Evolutionary conservation across 2,113 vertebrate genomes (phyloP).

Genomic region (Rhadina sibilatrix): DNA sequence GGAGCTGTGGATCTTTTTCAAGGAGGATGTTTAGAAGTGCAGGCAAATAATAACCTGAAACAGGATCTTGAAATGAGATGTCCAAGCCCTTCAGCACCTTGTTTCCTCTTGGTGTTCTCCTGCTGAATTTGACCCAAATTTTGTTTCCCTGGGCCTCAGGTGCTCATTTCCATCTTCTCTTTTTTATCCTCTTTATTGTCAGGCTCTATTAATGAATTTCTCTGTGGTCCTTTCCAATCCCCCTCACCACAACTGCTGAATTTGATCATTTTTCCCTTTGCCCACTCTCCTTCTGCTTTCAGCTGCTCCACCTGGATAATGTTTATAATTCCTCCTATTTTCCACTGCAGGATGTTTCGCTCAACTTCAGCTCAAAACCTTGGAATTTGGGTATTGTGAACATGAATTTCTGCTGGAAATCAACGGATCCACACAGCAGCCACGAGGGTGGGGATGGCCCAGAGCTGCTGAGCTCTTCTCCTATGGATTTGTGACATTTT

Average conservation of each 20-base stretch:
- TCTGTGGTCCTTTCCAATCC: background rate
- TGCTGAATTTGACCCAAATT: background rate
- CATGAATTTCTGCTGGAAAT: background rate
- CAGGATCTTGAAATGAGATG: background rate
- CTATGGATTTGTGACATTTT: background rate
- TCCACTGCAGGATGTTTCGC: background rate
- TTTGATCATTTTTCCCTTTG: background rate
- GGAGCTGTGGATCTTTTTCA: background rate
- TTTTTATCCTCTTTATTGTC: background rate
- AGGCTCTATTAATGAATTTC: background rate
- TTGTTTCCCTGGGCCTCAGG: background rate
- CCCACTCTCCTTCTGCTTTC: background rate
- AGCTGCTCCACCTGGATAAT: background rate
- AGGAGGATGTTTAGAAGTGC: background rate
- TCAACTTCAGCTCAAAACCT: background rate
- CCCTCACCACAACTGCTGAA: background rate
- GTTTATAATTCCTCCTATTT: background rate
- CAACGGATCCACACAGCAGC: background rate
- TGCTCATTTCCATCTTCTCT: background rate
- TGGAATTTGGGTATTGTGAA: background rate
- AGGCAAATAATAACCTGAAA: background rate
- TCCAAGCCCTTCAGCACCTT: background rate
- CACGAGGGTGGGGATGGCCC: background rate
- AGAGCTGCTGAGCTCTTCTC: background rate
- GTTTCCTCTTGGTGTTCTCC: background rate